Base-by-base conservation (phyloP, 35 echinoderm and acorn worm genomes). In the Patiria miniata region DNA sequence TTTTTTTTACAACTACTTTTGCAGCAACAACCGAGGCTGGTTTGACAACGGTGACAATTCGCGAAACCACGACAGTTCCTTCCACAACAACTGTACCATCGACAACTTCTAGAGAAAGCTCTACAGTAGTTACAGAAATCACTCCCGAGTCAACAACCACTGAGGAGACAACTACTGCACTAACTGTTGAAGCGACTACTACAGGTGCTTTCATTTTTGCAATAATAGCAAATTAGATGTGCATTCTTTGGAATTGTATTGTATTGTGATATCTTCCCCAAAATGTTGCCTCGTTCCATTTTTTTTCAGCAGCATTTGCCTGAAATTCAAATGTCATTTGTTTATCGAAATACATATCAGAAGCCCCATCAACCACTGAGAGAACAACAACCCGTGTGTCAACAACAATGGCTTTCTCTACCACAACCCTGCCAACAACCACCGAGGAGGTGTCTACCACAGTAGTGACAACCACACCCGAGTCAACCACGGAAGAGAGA, bases 121-220 rank as follows among this genome's bases (percentile, higher is more conserved):
- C 65, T 36, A 10, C n/a, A 32, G 65, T 73, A 36, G 29, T 34
- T 30, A 28, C 65, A 12, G 12, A 4, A 47, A n/a, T n/a, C 57
- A 23, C 65, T 22, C 65, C 65, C 21, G 65, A 73, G 26, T 8
- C 26, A 73, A 73, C 65, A 73, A 73, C 65, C 5, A 73, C 29
- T 73, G 65, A 73, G 26, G 21, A 73, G 65, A 73, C 65, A 73
- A 73, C 65, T 0, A 73, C 65, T 73, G 65, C 29, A 28, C 26
- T 23, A 68, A 68, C 60, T 21, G n/a, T 8, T 0, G 60, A 65
- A 65, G 60, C 30, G 0, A 1, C 60, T 8, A 65, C 60, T 0
- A 65, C 60, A 19, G 60, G 21, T 56, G 53, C n/a, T n/a, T 12
- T 17, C 53, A 56, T 12, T 3, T 56, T 56, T n/a, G 53, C n/a